Percentiles rank a stretch among this genome's conserved stretches.
These are phyloP conservation scores for Eupithecia abbreviata DNA, from an alignment of 2,888 invertebrate genomes.

Conservation along the genomic window DNA sequence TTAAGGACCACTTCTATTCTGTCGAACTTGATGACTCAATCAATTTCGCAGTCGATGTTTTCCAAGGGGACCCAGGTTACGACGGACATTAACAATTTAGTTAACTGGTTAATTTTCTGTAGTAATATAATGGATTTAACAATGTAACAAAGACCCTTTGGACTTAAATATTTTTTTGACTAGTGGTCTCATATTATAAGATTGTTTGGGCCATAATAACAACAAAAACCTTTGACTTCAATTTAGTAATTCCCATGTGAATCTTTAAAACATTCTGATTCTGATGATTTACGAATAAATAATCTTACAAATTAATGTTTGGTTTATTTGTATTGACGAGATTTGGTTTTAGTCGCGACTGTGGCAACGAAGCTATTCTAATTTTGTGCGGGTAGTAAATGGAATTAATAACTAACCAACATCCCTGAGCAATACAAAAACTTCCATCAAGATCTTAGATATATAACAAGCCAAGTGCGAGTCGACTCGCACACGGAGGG, in stretches of 20 bases:
- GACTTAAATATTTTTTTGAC: background rate
- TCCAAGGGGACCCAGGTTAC: slow-evolving; percentile 31
- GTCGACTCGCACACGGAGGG: too few relatives aligned
- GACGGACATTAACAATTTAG: slow-evolving; percentile 79
- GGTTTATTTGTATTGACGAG: too few relatives aligned
- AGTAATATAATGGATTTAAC: slow-evolving; percentile 59
- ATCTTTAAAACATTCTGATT: background rate
- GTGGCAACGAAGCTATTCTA: too few relatives aligned
- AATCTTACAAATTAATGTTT: too few relatives aligned
- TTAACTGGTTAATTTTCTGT: slow-evolving; percentile 77
- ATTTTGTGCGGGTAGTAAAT: background rate
- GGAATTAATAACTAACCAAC: background rate
- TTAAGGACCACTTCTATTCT: background rate
- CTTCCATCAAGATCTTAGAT: background rate
- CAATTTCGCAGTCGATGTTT: slow-evolving; percentile 27
- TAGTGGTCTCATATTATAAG: background rate
- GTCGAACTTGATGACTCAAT: slow-evolving; percentile 32
- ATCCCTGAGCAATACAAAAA: background rate
- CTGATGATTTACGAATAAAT: background rate
- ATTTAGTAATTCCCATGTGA: background rate
- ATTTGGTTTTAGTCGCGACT: too few relatives aligned
- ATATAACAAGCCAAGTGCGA: too few relatives aligned
- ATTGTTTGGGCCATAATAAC: background rate
- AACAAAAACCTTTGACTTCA: background rate
- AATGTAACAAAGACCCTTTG: slow-evolving; percentile 44